These are phyloP conservation scores for Botia kubotai DNA, from an alignment of 2,797 vertebrate species.

Conservation along the genomic window DNA sequence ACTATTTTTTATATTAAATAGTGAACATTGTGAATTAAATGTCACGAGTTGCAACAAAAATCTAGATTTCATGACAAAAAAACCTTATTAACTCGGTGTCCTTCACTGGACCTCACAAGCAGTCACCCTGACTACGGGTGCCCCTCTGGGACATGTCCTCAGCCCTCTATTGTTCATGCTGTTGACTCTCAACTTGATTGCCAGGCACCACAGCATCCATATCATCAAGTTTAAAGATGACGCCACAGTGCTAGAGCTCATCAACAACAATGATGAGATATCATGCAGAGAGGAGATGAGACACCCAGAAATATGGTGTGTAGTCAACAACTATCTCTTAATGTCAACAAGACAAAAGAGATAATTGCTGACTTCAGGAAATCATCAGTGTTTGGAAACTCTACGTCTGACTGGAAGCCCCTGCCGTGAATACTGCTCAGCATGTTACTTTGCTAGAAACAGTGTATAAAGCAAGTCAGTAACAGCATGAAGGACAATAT, in stretches of 20 bases:
- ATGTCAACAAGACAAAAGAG: conserved; percentile 50
- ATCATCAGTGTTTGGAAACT: conserved; percentile 44
- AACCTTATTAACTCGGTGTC: neutral
- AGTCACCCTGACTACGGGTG: conserved; percentile 6
- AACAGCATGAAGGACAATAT: conserved; percentile 32
- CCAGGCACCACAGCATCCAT: conserved; percentile 34
- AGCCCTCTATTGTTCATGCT: conserved; percentile 16
- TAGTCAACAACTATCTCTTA: conserved; percentile 42
- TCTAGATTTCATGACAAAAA: conserved; percentile 7
- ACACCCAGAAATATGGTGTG: conserved; percentile 30
- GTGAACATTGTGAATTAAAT: neutral
- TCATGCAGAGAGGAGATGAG: conserved; percentile 47
- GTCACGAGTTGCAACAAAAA: neutral
- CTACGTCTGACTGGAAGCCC: conserved; percentile 22
- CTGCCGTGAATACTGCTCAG: conserved; percentile 38
- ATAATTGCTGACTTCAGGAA: conserved; percentile 51
- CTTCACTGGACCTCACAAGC: conserved; percentile 17
- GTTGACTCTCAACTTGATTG: conserved; percentile 20
- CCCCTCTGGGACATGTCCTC: conserved; percentile 5
- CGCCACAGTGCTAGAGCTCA: conserved; percentile 24
- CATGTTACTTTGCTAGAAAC: conserved; percentile 26
- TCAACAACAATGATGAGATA: conserved; percentile 40
- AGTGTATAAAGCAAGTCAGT: conserved; percentile 26
- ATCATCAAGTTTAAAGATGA: conserved; percentile 46
- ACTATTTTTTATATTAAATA: too few species aligned